Percentiles rank a stretch among this genome's conserved stretches.
Evolutionary conservation across 2,888 invertebrate species (phyloP).

Genomic region (Arrhopalites spinosus): DNA sequence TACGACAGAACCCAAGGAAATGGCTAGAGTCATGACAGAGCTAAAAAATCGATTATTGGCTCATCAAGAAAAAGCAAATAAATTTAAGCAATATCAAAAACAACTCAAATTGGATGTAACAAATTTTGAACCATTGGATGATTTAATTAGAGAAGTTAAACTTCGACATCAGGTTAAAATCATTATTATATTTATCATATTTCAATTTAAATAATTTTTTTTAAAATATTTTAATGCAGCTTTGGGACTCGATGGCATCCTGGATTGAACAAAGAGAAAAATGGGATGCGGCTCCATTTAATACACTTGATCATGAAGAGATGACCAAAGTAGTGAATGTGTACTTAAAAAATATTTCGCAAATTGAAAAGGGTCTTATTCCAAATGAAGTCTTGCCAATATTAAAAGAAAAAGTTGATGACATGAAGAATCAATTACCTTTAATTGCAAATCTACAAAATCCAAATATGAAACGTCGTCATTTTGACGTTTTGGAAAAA

Average conservation of each 20-base stretch:
- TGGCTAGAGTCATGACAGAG: slow-evolving; percentile 68
- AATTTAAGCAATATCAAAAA: slow-evolving; percentile 81
- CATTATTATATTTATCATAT: slow-evolving; percentile 76
- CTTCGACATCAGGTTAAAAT: slow-evolving; percentile 81
- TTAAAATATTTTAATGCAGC: slow-evolving; percentile 60
- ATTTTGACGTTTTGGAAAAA: slow-evolving; percentile 82
- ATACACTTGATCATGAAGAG: slow-evolving; percentile 73
- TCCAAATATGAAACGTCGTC: slow-evolving; percentile 76
- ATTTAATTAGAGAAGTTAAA: slow-evolving; percentile 78
- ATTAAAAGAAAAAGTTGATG: slow-evolving; percentile 76
- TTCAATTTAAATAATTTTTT: background rate
- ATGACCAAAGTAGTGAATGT: slow-evolving; percentile 70
- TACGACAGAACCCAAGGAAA: slow-evolving; percentile 71
- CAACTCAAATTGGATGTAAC: slow-evolving; percentile 84
- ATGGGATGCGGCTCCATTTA: slow-evolving; percentile 71
- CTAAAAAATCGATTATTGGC: slow-evolving; percentile 68
- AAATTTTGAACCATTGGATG: slow-evolving; percentile 78
- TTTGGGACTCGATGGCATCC: slow-evolving; percentile 78
- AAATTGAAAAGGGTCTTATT: slow-evolving; percentile 83
- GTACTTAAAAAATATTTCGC: slow-evolving; percentile 74
- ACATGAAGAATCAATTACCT: slow-evolving; percentile 67
- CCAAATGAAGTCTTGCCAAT: slow-evolving; percentile 77
- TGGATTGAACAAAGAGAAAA: slow-evolving; percentile 72
- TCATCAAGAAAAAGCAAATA: slow-evolving; percentile 72
- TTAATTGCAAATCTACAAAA: slow-evolving; percentile 80